phyloP scores from a whole-genome alignment of 2,888 invertebrate genomes.

The Papilio gigon region DNA sequence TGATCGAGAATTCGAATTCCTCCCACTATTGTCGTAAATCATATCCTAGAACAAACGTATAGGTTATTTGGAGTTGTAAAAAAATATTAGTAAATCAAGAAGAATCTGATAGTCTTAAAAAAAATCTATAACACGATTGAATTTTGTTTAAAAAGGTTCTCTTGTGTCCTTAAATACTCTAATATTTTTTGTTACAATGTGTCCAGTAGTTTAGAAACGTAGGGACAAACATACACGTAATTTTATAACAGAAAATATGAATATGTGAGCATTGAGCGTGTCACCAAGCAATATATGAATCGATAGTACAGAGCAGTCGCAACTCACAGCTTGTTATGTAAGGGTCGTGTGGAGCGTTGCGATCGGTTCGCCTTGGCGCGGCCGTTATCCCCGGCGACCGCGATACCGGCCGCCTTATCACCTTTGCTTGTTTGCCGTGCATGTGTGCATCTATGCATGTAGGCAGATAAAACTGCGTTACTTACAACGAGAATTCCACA shows the following conservation, averaged over 20 bases:
- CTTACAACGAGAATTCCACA: conserved; percentile 28
- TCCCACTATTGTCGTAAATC: no score
- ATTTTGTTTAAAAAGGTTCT: no score
- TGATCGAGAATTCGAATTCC: no score
- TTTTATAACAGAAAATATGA: not conserved
- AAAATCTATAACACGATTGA: no score
- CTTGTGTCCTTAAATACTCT: no score
- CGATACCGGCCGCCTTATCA: conserved; percentile 64
- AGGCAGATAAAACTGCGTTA: conserved; percentile 41
- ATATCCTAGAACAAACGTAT: no score
- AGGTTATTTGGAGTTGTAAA: no score
- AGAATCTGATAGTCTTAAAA: no score
- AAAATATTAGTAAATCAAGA: no score
- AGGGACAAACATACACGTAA: not conserved
- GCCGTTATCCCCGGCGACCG: conserved; percentile 71
- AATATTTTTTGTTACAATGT: no score
- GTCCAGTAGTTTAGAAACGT: no score
- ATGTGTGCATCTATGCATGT: conserved; percentile 47
- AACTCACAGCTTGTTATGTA: conserved; percentile 61
- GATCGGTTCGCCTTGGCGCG: conserved; percentile 71
- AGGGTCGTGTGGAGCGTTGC: conserved; percentile 52
- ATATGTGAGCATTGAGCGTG: not conserved
- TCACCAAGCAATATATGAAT: conserved; percentile 40
- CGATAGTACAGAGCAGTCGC: conserved; percentile 52
- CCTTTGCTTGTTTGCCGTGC: conserved; percentile 54